Base-by-base conservation (phyloP, 1,140 invertebrate genomes). In the Drosophila busckii region DNA sequence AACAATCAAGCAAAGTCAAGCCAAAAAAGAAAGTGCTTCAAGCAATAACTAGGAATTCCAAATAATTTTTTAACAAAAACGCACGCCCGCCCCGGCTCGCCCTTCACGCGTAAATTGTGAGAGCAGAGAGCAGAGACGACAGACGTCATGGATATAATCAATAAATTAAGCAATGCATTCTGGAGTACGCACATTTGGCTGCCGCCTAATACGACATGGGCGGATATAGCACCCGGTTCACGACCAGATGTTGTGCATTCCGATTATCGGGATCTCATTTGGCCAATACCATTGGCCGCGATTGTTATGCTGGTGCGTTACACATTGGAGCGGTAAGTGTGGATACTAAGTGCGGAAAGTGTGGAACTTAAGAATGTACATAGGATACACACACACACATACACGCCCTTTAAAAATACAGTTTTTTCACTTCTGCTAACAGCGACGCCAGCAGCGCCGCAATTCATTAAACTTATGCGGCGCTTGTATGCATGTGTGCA, bases 151-250 rank as follows among this genome's bases (percentile, higher is more conserved):
- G 60, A 85, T 16, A 32, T 84, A 68, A 54, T 87, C 37, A 73
- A 67, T 66, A 65, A 62, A 41, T 42, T 87, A 17, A 67, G 50
- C 20, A 88, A 91, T 78, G 89, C 88, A 64, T 96, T 97, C 89
- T 97, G 95, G 95, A 91, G 92, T 73, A 91, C 93, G 70, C 88
- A 92, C 73, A 88, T 97, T 73, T 97, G 96, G 96, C 90, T 96
- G 73, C 96, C 96, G 50, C 95, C 95, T 55, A 96, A 96, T 87
- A 93, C 92, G 50, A 95, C 94, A 70, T 97, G 96, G 96, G 89
- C 90, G n/a, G 93, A 97, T 83, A 92, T 97, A 31, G 90, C 91
- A 67, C 93, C 95, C 13, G 95, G 91, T 56, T 90, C 93, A 31
- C 93, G 91, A 64, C 90, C 93, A 56, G 90, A 92, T 66, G 91